Percentiles rank a stretch among this genome's conserved stretches.
phyloP scores from a whole-genome alignment of 2,797 vertebrate genomes.

The Toxotes lorentzi region DNA sequence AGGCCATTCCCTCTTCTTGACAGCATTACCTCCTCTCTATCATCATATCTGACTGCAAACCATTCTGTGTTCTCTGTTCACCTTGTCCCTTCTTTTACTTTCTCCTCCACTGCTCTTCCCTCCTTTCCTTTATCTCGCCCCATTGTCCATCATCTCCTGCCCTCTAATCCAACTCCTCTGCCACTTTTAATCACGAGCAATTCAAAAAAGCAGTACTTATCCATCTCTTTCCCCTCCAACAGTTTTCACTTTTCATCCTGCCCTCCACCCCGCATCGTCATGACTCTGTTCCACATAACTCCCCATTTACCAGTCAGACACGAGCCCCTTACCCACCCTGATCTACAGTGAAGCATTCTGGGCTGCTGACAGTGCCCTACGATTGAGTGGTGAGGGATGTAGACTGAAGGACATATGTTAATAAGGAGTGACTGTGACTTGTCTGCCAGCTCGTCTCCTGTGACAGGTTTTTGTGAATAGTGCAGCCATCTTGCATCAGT shows the following conservation, averaged over 20 bases:
- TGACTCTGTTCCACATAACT: background rate
- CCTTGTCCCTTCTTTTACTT: constrained; percentile 35
- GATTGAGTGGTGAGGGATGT: constrained; percentile 5
- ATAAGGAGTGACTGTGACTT: constrained; percentile 27
- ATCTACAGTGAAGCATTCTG: constrained; percentile 9
- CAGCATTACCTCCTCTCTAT: constrained; percentile 19
- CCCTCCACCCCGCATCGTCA: background rate
- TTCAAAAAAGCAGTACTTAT: background rate
- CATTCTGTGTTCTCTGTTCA: constrained; percentile 17
- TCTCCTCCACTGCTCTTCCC: background rate
- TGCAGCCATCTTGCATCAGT: background rate
- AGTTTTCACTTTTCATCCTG: background rate
- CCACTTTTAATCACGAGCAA: constrained; percentile 20
- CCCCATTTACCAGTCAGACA: background rate
- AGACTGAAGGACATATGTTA: constrained; percentile 51
- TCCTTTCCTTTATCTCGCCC: constrained; percentile 16
- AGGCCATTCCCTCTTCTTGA: constrained; percentile 21
- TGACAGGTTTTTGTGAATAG: constrained; percentile 26
- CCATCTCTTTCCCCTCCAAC: background rate
- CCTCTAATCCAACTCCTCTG: constrained; percentile 15
- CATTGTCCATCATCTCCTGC: constrained; percentile 22
- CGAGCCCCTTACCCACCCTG: background rate
- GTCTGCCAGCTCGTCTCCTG: background rate
- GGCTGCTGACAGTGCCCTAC: background rate
- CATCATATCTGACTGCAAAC: constrained; percentile 41